Conservation (phyloP, 1,140 invertebrate species). For the Cherax quadricarinatus region DNA sequence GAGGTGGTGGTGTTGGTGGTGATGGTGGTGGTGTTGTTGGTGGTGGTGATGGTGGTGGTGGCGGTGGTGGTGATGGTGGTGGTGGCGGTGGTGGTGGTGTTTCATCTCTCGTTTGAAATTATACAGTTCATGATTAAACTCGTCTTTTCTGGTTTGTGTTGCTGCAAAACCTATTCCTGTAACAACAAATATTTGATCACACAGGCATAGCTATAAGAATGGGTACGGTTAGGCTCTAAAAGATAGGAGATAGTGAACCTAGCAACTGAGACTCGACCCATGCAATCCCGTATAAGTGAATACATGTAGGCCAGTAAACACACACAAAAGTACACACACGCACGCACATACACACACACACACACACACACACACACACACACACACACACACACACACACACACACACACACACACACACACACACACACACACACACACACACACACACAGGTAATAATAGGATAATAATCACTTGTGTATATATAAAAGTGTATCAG, state of each 20-base stretch:
- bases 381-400: constrained; percentile 29
- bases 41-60: not conserved
- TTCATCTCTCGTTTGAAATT: not conserved
- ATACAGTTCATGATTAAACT: no score
- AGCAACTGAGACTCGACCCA: not conserved
- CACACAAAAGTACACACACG: not conserved
- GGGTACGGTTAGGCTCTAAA: no score
- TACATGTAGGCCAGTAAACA: no score
- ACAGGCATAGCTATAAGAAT: no score
- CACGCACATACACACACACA: constrained; percentile 23
- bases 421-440: constrained; percentile 27
- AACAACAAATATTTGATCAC: no score
- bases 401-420: constrained; percentile 27
- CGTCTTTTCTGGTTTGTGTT: no score
- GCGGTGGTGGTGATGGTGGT: not conserved
- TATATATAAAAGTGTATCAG: no score
- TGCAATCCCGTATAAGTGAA: no score
- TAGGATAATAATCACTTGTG: no score
- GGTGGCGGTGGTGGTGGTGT: not conserved
- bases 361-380: not conserved
- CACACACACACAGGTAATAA: not conserved
- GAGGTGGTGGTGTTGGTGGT: not conserved
- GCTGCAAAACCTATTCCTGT: no score
- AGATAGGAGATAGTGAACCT: no score
- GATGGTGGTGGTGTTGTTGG: not conserved